Evolutionary conservation across 2,113 vertebrate genomes (phyloP).

Genomic region (Tenebrosternarchus preto): DNA sequence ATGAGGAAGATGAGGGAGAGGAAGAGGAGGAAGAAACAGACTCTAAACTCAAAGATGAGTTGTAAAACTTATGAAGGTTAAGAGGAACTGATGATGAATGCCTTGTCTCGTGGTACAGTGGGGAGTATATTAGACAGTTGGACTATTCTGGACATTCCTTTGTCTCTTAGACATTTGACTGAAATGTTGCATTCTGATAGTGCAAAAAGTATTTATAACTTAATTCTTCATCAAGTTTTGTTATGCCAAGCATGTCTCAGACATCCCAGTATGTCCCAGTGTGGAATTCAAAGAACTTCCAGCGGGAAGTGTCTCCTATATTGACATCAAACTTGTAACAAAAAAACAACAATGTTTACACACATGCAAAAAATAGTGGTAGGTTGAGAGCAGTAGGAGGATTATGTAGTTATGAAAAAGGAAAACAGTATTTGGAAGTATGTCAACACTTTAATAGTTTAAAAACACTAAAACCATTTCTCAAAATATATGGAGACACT

Average conservation of each 20-base stretch:
- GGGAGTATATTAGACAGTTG: constrained; percentile 50
- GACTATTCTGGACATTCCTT: constrained; percentile 57
- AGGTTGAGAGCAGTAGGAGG: background rate
- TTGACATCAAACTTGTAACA: no score
- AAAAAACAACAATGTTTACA: background rate
- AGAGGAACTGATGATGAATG: constrained; percentile 56
- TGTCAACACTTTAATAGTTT: no score
- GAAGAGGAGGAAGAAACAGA: constrained; percentile 68
- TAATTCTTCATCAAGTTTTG: constrained; percentile 54
- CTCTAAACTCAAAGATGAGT: constrained; percentile 77
- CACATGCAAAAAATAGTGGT: background rate
- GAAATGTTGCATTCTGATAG: constrained; percentile 46
- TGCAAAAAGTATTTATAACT: constrained; percentile 48
- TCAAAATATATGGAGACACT: background rate
- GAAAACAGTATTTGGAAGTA: no score
- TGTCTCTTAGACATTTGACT: constrained; percentile 44
- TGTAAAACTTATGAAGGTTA: constrained; percentile 64
- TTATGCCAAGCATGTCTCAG: constrained; percentile 27
- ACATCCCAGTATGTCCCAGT: background rate
- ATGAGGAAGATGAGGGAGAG: constrained; percentile 60
- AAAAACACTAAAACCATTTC: background rate
- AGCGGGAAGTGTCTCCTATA: constrained; percentile 3
- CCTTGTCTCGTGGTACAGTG: constrained; percentile 45
- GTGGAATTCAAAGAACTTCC: background rate
- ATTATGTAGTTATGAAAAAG: background rate